A percentile compares a stretch with the other conserved stretches of the same genome.
Evolutionary conservation across 2,888 invertebrate genomes (phyloP).

Genomic region (Morpho helenor): DNA sequence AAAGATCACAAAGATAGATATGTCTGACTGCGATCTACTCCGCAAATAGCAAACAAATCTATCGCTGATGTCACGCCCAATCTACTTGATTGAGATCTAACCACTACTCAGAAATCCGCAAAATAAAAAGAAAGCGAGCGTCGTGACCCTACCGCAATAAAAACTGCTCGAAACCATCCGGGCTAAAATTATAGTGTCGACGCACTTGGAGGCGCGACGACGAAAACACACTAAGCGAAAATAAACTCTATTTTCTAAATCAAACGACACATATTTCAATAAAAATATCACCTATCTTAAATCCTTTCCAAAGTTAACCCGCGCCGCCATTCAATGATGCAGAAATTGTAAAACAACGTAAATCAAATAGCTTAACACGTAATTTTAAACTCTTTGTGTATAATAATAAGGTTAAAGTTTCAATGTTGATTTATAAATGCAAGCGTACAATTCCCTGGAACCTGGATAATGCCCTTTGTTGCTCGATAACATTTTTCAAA

Average conservation of each 20-base stretch:
- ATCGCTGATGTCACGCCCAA: conserved; percentile 33
- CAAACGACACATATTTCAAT: conserved; percentile 33
- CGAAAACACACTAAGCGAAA: conserved; percentile 37
- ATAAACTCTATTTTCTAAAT: conserved; percentile 28
- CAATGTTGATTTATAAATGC: conserved; percentile 30
- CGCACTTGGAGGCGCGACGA: conserved; percentile 58
- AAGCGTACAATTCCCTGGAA: conserved; percentile 40
- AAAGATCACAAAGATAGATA: too few species aligned
- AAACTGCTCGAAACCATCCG: conserved; percentile 72
- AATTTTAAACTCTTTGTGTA: conserved; percentile 32
- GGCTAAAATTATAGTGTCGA: conserved; percentile 74
- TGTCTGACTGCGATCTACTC: neutral
- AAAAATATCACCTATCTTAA: conserved; percentile 26
- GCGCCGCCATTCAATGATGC: conserved; percentile 55
- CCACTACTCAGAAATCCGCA: conserved; percentile 45
- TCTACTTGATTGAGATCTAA: conserved; percentile 34
- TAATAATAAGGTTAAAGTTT: conserved; percentile 36
- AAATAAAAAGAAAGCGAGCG: conserved; percentile 55
- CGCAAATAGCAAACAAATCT: conserved; percentile 6
- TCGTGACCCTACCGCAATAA: conserved; percentile 75
- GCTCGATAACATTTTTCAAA: conserved; percentile 41
- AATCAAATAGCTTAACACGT: conserved; percentile 16
- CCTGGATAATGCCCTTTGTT: conserved; percentile 61
- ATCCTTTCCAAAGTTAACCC: conserved; percentile 44
- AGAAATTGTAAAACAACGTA: conserved; percentile 37